These are phyloP conservation scores for Micoletzkya japonica DNA, from an alignment of 2,888 invertebrate genomes.

Conservation along the genomic window DNA sequence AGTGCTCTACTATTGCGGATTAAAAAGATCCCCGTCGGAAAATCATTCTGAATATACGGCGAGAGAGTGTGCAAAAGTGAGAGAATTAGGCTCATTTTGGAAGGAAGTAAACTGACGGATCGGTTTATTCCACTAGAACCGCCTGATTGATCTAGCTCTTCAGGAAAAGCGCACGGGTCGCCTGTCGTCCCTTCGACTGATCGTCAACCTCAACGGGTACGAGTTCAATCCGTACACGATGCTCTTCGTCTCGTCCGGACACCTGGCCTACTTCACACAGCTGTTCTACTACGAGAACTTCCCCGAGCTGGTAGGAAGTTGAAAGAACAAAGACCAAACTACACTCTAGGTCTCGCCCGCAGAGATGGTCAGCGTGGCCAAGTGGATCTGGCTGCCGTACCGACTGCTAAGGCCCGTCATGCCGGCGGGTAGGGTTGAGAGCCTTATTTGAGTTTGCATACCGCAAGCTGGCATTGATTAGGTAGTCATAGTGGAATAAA, in stretches of 20 bases:
- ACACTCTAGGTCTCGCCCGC: conserved; percentile 47
- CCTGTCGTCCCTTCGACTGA: conserved; percentile 54
- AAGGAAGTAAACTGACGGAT: no score
- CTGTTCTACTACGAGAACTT: conserved; percentile 63
- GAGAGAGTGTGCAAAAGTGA: no score
- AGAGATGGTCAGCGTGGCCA: conserved; percentile 60
- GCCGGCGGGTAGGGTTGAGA: conserved; percentile 44
- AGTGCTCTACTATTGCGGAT: no score
- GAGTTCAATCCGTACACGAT: conserved; percentile 62
- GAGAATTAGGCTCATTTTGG: no score
- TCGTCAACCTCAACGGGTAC: conserved; percentile 58
- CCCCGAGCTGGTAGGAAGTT: conserved; percentile 55
- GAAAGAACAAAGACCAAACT: no score
- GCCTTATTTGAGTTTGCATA: no score
- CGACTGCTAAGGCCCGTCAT: conserved; percentile 56
- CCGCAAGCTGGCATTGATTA: no score
- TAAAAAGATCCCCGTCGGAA: no score
- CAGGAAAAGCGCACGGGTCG: conserved; percentile 56
- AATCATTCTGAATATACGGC: no score
- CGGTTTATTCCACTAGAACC: no score
- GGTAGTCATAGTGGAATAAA: no score
- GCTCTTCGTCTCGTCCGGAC: conserved; percentile 60
- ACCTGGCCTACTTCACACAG: conserved; percentile 60
- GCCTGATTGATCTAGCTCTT: no score
- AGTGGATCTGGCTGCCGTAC: conserved; percentile 62